Evolutionary conservation across 2,797 vertebrate genomes (phyloP).

Genomic region (Tapirus indicus): DNA sequence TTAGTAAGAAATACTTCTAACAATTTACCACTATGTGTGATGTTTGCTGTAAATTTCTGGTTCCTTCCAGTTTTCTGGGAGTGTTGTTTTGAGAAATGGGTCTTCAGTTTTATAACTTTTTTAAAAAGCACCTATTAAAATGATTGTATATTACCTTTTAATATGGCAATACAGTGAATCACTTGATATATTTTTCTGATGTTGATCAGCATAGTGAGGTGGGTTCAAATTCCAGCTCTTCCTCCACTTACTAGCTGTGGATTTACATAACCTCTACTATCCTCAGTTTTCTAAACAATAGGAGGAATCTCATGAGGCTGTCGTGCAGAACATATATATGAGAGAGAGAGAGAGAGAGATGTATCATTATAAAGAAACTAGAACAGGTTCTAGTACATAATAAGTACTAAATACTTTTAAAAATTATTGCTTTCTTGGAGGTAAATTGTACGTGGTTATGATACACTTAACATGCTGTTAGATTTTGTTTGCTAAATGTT

Average conservation of each 20-base stretch:
- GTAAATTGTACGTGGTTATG: conserved; percentile 6
- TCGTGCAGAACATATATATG: neutral
- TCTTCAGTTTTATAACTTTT: conserved; percentile 24
- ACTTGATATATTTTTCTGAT: conserved; percentile 12
- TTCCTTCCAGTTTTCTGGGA: neutral
- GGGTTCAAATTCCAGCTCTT: neutral
- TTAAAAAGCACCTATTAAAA: neutral
- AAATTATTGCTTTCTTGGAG: conserved; percentile 29
- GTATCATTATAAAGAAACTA: neutral
- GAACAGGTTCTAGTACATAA: neutral
- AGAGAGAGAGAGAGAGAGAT: no score
- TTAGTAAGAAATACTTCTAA: conserved; percentile 35
- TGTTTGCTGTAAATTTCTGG: neutral
- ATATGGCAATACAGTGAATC: conserved; percentile 24
- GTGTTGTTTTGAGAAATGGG: neutral
- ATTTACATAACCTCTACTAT: neutral
- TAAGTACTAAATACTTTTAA: conserved; percentile 2
- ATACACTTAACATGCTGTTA: conserved; percentile 25
- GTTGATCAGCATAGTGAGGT: neutral
- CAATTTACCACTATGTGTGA: conserved; percentile 20
- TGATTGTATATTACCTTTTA: conserved; percentile 3
- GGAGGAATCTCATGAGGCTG: neutral
- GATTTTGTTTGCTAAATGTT: conserved; percentile 20
- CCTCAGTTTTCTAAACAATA: conserved; percentile 40
- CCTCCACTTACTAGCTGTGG: neutral